Conservation (phyloP, 2,797 vertebrate genomes). For the Dryobates pubescens region DNA sequence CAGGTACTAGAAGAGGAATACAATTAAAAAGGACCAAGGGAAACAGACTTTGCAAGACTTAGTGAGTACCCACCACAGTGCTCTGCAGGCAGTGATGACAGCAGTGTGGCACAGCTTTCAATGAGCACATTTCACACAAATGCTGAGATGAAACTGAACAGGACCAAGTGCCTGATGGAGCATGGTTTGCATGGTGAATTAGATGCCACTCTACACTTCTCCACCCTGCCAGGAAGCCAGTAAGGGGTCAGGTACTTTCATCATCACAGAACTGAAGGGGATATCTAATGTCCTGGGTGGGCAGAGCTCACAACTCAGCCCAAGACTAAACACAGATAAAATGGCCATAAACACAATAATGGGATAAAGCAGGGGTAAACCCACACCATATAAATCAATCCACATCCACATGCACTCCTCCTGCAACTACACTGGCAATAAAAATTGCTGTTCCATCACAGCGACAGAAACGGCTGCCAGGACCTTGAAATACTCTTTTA, state of each 20-base stretch:
- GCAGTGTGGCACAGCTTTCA: background rate
- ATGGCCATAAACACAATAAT: background rate
- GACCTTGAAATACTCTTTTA: background rate
- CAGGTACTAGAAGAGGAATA: background rate
- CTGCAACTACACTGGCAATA: background rate
- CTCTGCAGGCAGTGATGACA: background rate
- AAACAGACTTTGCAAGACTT: background rate
- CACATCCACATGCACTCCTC: background rate
- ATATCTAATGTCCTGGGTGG: background rate
- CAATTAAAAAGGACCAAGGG: background rate
- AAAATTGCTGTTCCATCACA: background rate
- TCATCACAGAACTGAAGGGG: background rate
- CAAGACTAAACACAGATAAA: slow-evolving; percentile 3
- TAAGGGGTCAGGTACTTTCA: slow-evolving; percentile 1
- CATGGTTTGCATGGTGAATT: background rate
- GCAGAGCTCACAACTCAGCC: slow-evolving; percentile 16
- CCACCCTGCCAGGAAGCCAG: background rate
- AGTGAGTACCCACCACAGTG: background rate
- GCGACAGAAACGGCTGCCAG: background rate
- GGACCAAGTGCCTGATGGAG: background rate
- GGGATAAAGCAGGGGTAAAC: background rate
- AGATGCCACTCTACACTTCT: slow-evolving; percentile 8
- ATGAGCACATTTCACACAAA: background rate
- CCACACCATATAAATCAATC: background rate
- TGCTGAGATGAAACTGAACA: background rate